Percentiles rank a stretch among this genome's conserved stretches.
Evolutionary conservation across 2,797 vertebrate species (phyloP).

Genomic region (Hypotaenidia okinawae): DNA sequence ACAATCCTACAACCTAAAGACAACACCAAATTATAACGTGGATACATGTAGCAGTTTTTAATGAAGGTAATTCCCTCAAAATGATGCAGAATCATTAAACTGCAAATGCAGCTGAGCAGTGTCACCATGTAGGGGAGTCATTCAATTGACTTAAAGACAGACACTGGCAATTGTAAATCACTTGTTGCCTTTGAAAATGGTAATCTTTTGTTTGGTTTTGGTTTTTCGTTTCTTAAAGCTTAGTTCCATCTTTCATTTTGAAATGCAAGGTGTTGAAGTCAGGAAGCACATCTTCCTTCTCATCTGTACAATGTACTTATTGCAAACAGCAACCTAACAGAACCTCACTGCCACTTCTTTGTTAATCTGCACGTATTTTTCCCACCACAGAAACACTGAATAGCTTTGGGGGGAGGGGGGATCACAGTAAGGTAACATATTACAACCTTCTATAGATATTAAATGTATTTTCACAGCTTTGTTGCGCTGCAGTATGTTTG

Average conservation of each 20-base stretch:
- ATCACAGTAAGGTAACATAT: not conserved
- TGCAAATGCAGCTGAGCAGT: not conserved
- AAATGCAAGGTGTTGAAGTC: not conserved
- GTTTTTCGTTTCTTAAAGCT: not conserved
- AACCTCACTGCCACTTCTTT: not conserved
- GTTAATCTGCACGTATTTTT: not conserved
- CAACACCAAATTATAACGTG: not conserved
- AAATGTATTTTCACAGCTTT: not conserved
- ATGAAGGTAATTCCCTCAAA: not conserved
- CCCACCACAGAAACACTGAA: not conserved
- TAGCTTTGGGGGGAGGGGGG: not conserved
- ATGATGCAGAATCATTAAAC: not conserved
- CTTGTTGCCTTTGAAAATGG: not conserved
- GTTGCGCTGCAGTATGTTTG: not conserved
- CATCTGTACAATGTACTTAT: rapidly evolving
- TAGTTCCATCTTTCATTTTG: not conserved
- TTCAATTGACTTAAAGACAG: not conserved
- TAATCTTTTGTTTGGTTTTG: not conserved
- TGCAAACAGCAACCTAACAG: not conserved
- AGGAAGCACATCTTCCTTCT: not conserved
- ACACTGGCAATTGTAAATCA: not conserved
- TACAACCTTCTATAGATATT: not conserved
- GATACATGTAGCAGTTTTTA: not conserved
- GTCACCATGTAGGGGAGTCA: not conserved
- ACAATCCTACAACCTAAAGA: not conserved